Conservation (phyloP, 1,140 invertebrate genomes). For the Ooceraea biroi region DNA sequence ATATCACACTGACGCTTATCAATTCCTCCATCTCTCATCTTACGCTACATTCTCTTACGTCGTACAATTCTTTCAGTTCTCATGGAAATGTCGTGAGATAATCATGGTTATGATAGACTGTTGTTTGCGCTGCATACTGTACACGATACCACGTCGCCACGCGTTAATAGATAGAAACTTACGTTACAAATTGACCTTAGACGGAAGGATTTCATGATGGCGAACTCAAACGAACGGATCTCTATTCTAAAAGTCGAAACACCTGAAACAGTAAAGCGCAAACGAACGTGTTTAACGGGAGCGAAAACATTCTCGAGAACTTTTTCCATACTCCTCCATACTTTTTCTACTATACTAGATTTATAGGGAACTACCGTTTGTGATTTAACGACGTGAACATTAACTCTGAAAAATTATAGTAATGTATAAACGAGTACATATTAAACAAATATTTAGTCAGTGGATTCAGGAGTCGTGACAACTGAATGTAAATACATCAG, state of each 20-base stretch:
- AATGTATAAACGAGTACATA: slow-evolving; percentile 26
- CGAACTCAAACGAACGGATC: slow-evolving; percentile 26
- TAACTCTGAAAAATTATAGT: slow-evolving; percentile 19
- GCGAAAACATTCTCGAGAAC: slow-evolving; percentile 26
- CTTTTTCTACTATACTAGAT: slow-evolving; percentile 56
- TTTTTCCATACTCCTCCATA: slow-evolving; percentile 49
- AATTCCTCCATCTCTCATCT: slow-evolving; percentile 70
- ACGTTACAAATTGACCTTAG: slow-evolving; percentile 57
- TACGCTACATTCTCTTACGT: slow-evolving; percentile 26
- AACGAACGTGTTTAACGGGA: slow-evolving; percentile 21
- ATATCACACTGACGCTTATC: slow-evolving; percentile 62
- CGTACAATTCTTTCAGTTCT: slow-evolving; percentile 36
- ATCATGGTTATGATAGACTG: slow-evolving; percentile 61
- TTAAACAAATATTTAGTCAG: slow-evolving; percentile 23
- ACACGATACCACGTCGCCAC: slow-evolving; percentile 67
- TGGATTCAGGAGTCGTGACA: background rate
- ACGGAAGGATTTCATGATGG: slow-evolving; percentile 40
- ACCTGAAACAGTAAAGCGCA: background rate
- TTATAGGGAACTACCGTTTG: slow-evolving; percentile 19
- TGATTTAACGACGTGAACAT: background rate
- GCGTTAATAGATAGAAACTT: slow-evolving; percentile 68
- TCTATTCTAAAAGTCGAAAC: slow-evolving; percentile 8
- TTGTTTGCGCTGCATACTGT: slow-evolving; percentile 53
- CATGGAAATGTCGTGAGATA: slow-evolving; percentile 68
- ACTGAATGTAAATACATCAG: background rate